phyloP scores from a whole-genome alignment of 2,888 invertebrate species.

The Tiphia femorata region DNA sequence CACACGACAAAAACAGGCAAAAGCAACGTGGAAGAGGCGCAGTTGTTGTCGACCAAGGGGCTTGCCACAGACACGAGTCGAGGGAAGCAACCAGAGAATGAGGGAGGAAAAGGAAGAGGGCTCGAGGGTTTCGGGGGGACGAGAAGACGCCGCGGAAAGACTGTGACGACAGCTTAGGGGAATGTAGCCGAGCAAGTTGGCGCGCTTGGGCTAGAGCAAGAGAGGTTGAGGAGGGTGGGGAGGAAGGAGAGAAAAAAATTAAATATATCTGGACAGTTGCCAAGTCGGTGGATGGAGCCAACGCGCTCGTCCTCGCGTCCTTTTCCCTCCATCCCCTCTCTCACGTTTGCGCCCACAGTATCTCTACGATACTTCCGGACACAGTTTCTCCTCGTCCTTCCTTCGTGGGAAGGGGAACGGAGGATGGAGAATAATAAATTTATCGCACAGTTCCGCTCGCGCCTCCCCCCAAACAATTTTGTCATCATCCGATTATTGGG shows the following conservation, averaged over 20 bases:
- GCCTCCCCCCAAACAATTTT: too few relatives aligned
- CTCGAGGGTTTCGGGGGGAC: neutral
- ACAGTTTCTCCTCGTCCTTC: too few relatives aligned
- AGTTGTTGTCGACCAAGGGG: too few relatives aligned
- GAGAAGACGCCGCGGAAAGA: too few relatives aligned
- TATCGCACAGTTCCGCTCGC: too few relatives aligned
- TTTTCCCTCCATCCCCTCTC: neutral
- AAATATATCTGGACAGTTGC: constrained; percentile 53
- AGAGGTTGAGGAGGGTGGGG: constrained; percentile 3
- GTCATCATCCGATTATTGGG: too few relatives aligned
- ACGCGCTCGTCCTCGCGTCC: constrained; percentile 5
- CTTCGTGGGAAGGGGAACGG: too few relatives aligned
- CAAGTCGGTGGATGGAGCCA: constrained; percentile 26
- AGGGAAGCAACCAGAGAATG: neutral
- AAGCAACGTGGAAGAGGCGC: too few relatives aligned
- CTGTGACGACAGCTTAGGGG: constrained; percentile 1
- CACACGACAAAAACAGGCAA: neutral
- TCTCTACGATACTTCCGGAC: too few relatives aligned
- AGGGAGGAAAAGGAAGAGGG: neutral
- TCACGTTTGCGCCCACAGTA: too few relatives aligned
- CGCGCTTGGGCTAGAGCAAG: constrained; percentile 1
- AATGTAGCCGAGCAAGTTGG: neutral
- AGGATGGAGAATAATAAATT: too few relatives aligned
- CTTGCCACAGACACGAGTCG: too few relatives aligned
- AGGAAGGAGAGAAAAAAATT: constrained; percentile 22